These are phyloP conservation scores for Prorops nasuta DNA, from an alignment of 1,140 invertebrate genomes.

Conservation along the genomic window DNA sequence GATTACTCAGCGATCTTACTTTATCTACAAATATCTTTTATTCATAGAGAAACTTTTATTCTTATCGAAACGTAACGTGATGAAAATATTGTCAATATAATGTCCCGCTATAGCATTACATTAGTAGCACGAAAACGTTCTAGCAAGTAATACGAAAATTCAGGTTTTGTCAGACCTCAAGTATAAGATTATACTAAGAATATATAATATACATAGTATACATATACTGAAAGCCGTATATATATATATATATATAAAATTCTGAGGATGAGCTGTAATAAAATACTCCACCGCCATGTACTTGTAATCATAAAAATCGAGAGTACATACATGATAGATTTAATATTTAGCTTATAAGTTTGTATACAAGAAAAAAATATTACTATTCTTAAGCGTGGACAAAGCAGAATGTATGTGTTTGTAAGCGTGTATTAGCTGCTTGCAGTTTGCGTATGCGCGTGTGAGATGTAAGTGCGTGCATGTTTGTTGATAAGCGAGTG, in stretches of 20 bases:
- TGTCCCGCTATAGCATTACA: conserved; percentile 12
- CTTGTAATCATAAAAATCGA: conserved; percentile 43
- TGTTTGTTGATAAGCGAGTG: too few species aligned
- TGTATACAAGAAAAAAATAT: conserved; percentile 51
- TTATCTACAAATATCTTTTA: too few species aligned
- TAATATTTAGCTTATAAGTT: conserved; percentile 50
- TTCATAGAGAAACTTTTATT: too few species aligned
- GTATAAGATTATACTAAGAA: conserved; percentile 43
- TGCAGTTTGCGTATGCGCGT: not conserved
- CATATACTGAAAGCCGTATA: conserved; percentile 38
- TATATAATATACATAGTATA: conserved; percentile 37
- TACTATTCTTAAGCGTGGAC: conserved; percentile 25
- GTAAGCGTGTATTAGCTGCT: not conserved
- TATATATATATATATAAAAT: conserved; percentile 29
- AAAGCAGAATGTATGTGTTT: not conserved
- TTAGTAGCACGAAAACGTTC: conserved; percentile 24
- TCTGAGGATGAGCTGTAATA: conserved; percentile 48
- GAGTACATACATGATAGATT: conserved; percentile 44
- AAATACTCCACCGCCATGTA: conserved; percentile 53
- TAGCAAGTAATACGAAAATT: conserved; percentile 43
- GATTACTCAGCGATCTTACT: too few species aligned
- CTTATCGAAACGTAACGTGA: too few species aligned
- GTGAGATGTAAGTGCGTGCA: not conserved
- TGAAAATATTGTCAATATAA: too few species aligned
- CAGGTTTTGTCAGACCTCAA: conserved; percentile 54